Percentiles rank a stretch among this genome's conserved stretches.
Evolutionary conservation across 1,140 invertebrate genomes (phyloP).

Genomic region (Gyrodactylus salaris): DNA sequence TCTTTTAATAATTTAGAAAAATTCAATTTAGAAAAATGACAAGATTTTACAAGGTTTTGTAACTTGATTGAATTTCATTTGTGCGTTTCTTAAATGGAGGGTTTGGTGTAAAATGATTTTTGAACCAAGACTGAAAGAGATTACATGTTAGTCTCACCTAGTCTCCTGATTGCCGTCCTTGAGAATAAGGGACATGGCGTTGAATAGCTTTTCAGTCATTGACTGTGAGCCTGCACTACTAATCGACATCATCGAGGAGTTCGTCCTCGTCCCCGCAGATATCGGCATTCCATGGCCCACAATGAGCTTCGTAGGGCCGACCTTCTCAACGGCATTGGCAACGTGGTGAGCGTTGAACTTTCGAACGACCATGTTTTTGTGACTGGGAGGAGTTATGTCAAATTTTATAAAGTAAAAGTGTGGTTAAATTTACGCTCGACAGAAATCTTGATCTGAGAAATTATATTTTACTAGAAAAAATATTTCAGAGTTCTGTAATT

Average conservation of each 20-base stretch:
- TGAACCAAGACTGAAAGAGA: background rate
- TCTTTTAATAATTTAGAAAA: too few relatives aligned
- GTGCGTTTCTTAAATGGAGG: too few relatives aligned
- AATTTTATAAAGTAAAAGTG: too few relatives aligned
- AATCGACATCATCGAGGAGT: background rate
- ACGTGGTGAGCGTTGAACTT: background rate
- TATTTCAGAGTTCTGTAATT: too few relatives aligned
- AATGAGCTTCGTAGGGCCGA: background rate
- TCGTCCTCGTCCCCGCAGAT: background rate
- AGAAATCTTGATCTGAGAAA: too few relatives aligned
- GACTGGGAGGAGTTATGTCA: too few relatives aligned
- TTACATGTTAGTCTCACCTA: background rate
- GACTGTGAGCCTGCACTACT: background rate
- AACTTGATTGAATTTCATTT: too few relatives aligned
- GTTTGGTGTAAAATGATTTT: too few relatives aligned
- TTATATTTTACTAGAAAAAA: too few relatives aligned
- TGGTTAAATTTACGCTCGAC: too few relatives aligned
- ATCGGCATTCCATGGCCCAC: background rate
- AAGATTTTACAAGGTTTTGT: too few relatives aligned
- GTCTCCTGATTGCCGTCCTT: background rate
- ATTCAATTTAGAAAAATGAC: too few relatives aligned
- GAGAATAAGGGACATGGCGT: background rate
- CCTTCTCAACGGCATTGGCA: background rate
- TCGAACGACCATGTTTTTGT: background rate
- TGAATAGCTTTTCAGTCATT: background rate